Conservation (phyloP, 2,888 invertebrate species). For the Melieria crassipennis region DNA sequence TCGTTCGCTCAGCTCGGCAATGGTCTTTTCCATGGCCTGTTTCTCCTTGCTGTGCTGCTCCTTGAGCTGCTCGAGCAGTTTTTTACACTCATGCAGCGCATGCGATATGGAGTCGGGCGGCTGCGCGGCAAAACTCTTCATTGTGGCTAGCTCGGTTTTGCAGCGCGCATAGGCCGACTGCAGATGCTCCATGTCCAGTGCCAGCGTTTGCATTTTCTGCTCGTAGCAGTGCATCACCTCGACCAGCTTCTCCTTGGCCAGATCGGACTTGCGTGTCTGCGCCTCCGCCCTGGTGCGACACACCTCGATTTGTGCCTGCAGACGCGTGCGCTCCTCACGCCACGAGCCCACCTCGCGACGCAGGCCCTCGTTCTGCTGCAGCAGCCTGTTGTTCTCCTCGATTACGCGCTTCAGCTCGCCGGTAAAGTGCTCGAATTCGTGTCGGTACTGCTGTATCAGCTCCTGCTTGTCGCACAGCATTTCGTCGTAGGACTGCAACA, state of each 20-base stretch:
- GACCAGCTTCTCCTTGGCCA: conserved; percentile 78
- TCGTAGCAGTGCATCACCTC: conserved; percentile 80
- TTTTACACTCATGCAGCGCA: conserved; percentile 78
- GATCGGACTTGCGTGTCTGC: conserved; percentile 72
- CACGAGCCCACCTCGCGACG: conserved; percentile 66
- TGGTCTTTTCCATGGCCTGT: conserved; percentile 67
- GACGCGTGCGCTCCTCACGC: conserved; percentile 62
- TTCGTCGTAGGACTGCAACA: conserved; percentile 83
- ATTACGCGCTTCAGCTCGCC: conserved; percentile 77
- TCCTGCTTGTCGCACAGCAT: conserved; percentile 79
- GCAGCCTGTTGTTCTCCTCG: conserved; percentile 75
- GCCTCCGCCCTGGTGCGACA: conserved; percentile 63
- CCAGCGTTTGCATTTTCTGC: conserved; percentile 71
- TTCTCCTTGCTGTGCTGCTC: conserved; percentile 77
- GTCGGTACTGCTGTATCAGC: conserved; percentile 76
- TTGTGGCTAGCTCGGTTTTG: conserved; percentile 58
- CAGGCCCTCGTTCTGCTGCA: conserved; percentile 68
- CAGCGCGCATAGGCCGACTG: conserved; percentile 63
- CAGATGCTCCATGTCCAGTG: conserved; percentile 62
- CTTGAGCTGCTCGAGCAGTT: conserved; percentile 80
- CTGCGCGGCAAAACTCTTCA: conserved; percentile 50
- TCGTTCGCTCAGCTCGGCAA: conserved; percentile 44
- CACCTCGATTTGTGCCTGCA: conserved; percentile 62
- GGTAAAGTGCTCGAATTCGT: conserved; percentile 76
- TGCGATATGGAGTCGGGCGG: conserved; percentile 67